Conservation (phyloP, 2,888 invertebrate genomes). For the Pyrocoelia pectoralis region DNA sequence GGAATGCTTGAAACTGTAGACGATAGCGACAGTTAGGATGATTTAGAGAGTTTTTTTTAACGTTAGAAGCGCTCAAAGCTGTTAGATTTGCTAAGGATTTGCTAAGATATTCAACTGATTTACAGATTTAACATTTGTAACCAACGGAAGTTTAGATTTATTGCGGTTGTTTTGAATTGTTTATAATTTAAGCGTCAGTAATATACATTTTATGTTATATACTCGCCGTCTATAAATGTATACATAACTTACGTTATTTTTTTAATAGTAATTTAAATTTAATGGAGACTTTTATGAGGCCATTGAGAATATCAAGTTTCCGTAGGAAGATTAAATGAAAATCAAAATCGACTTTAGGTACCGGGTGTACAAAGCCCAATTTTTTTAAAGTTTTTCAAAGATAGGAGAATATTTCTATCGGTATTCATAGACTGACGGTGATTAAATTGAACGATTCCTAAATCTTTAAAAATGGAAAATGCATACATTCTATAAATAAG, state of each 20-base stretch:
- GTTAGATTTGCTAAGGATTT: slow-evolving; percentile 15
- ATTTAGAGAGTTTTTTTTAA: slow-evolving; percentile 21
- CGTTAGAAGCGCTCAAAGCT: slow-evolving; percentile 16
- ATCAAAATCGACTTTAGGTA: no score
- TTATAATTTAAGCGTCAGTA: slow-evolving; percentile 5
- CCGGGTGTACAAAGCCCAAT: no score
- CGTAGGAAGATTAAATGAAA: no score
- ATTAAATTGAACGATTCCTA: no score
- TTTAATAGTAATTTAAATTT: neutral
- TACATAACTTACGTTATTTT: neutral
- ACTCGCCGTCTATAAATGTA: neutral
- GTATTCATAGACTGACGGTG: no score
- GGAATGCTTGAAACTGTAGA: slow-evolving; percentile 16
- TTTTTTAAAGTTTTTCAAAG: no score
- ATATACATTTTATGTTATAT: neutral
- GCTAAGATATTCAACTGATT: slow-evolving; percentile 18
- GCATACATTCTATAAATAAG: no score
- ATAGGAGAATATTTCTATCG: no score
- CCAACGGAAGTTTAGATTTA: slow-evolving; percentile 16
- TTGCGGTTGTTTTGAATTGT: neutral
- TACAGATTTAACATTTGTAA: slow-evolving; percentile 10
- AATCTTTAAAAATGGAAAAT: no score
- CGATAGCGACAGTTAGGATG: slow-evolving; percentile 15
- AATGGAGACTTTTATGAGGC: neutral
- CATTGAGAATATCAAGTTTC: no score